Evolutionary conservation across 2,888 invertebrate genomes (phyloP).

Genomic region (Choristoneura rosaceana): DNA sequence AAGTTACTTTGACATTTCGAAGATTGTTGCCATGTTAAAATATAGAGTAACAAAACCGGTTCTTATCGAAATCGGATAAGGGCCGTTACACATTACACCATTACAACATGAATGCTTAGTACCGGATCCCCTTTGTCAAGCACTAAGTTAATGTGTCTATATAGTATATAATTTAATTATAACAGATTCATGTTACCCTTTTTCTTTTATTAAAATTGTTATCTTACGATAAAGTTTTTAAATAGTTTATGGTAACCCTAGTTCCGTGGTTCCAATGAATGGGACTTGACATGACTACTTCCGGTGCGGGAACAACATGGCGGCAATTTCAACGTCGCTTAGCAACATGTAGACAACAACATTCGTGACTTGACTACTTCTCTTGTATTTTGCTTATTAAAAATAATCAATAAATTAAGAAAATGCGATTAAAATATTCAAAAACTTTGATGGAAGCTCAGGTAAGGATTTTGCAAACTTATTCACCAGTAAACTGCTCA

Average conservation of each 20-base stretch:
- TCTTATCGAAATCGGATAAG: slow-evolving; percentile 1
- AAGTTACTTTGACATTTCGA: slow-evolving; percentile 51
- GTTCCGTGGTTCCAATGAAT: not conserved
- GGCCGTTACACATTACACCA: slow-evolving; percentile 16
- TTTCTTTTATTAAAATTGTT: not conserved
- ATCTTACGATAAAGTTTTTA: not conserved
- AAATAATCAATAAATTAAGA: slow-evolving; percentile 38
- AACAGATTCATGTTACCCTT: too few relatives aligned
- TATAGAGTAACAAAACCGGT: slow-evolving; percentile 20
- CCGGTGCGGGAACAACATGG: slow-evolving; percentile 7
- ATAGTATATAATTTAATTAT: too few relatives aligned
- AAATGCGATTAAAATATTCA: slow-evolving; percentile 93
- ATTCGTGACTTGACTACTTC: not conserved
- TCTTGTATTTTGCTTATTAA: not conserved
- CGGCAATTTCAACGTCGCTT: slow-evolving; percentile 37
- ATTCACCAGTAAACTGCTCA: not conserved
- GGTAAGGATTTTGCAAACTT: slow-evolving; percentile 76
- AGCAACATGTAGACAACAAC: slow-evolving; percentile 33
- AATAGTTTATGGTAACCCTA: too few relatives aligned
- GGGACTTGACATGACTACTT: not conserved
- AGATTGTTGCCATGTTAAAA: slow-evolving; percentile 28
- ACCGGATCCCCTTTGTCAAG: slow-evolving; percentile 4
- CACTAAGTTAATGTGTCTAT: not conserved
- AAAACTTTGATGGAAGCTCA: slow-evolving; percentile 91
- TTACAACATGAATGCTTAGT: too few relatives aligned